Base-by-base conservation (phyloP, 2,113 vertebrate species). In the Hyperoodon ampullatus region DNA sequence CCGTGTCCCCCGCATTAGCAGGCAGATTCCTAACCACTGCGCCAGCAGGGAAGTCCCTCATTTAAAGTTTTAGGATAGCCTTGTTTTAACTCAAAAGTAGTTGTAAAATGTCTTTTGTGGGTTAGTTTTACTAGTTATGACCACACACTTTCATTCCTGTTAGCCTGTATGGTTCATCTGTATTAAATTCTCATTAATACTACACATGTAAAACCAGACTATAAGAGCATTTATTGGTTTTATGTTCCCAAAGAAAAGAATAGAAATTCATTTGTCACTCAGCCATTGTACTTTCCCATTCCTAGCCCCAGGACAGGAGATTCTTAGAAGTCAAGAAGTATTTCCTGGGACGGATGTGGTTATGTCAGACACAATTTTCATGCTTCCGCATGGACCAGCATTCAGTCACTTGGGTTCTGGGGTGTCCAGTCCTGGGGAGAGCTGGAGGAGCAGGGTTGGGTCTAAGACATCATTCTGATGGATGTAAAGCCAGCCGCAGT, bases 61-160 rank as follows among this genome's bases (percentile, higher is more conserved):
- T 10, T 42, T 42, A 13, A 66, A 88, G n/a, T 86, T 88, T 82
- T 66, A 93, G 33, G n/a, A 80, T 70, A 58, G 18, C 55, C 44
- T 94, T 83, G 4, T 93, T 81, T 87, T 71, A 83, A 71, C 61
- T 93, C 44, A 61, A 80, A 81, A 50, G 35, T 39, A 30, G 1
- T 72, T 66, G n/a, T 68, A 60, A 60, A 93, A 30, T 91, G 33
- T 15, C 3, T 82, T 88, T 77, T 60, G 33, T 87, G 63, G 35
- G 12, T 47, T 93, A 72, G 50, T 39, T 93, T 86, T 94, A 53
- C 58, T 74, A n/a, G 26, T 93, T 71, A 86, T 83, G 78, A 28
- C 16, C 11, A 78, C 55, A 55, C 0, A 26, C 13, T 78, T 88
- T 53, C 30, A 58, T 84, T 88, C 35, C 28, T 50, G 0, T 91